A percentile compares a stretch with the other conserved stretches of the same genome.
These are phyloP conservation scores for Pionites leucogaster DNA, from an alignment of 2,113 vertebrate species.

Conservation along the genomic window DNA sequence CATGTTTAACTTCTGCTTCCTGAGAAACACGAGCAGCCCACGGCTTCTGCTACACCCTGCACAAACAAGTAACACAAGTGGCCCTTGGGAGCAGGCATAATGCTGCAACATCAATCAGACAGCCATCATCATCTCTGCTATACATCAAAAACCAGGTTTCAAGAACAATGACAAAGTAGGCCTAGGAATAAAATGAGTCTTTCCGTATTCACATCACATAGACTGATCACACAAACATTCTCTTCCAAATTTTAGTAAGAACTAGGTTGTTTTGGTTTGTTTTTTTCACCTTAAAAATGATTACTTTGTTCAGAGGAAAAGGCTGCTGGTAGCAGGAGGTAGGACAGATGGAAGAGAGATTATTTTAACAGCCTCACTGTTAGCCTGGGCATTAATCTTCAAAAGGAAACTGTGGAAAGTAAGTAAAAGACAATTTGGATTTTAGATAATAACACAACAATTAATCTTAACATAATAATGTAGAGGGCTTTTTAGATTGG, in stretches of 20 bases:
- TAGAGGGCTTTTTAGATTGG: not conserved
- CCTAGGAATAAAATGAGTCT: not conserved
- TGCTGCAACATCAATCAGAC: not conserved
- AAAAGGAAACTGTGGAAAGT: not conserved
- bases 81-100: not conserved
- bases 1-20: not conserved
- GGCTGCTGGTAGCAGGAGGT: not conserved
- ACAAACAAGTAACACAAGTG: not conserved
- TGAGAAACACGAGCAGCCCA: not conserved
- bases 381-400: not conserved
- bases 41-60: not conserved
- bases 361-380: not conserved
- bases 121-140: not conserved
- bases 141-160: not conserved
- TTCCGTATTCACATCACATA: not conserved
- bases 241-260: not conserved
- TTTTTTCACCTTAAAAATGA: not conserved
- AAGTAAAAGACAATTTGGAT: not conserved
- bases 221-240: not conserved
- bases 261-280: not conserved
- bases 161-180: not conserved
- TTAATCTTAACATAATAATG: not conserved
- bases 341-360: not conserved
- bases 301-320: not conserved
- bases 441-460: not conserved